Evolutionary conservation across 2,797 vertebrate species (phyloP).

Genomic region (Sebastes elongatus): DNA sequence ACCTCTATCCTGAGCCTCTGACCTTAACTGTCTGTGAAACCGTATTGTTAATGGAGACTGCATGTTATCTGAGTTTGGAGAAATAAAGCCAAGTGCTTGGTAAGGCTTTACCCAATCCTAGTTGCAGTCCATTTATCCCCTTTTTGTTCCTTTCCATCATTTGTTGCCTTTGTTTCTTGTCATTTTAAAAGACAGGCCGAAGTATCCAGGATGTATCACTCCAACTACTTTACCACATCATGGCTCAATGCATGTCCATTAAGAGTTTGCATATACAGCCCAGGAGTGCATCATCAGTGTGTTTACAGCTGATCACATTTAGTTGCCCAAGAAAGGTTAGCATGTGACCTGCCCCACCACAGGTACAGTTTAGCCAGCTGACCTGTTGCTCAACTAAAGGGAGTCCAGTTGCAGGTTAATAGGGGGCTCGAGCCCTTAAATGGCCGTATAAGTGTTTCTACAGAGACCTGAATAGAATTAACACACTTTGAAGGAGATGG

Average conservation of each 20-base stretch:
- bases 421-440: constrained; percentile 45
- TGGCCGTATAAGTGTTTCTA: constrained; percentile 46
- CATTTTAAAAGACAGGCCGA: neutral
- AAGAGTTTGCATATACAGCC: neutral
- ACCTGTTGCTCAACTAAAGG: constrained; percentile 20
- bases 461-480: constrained; percentile 50
- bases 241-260: neutral
- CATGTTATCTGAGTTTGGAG: constrained; percentile 16
- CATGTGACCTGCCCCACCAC: constrained; percentile 34
- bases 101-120: neutral
- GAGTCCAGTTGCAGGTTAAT: constrained; percentile 62
- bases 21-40: constrained; percentile 55
- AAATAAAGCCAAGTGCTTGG: neutral
- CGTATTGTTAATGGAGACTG: constrained; percentile 28
- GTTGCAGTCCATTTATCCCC: neutral
- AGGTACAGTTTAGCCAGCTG: constrained; percentile 38
- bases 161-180: constrained; percentile 6
- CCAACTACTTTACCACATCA: neutral
- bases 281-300: neutral
- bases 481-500: constrained; percentile 36
- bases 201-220: neutral
- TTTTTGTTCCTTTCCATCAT: neutral
- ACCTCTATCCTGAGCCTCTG: constrained; percentile 38
- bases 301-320: constrained; percentile 31
- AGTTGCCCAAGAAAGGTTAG: constrained; percentile 21